Percentiles rank a stretch among this genome's conserved stretches.
phyloP scores from a whole-genome alignment of 2,888 invertebrate species.

The Agrochola litura region DNA sequence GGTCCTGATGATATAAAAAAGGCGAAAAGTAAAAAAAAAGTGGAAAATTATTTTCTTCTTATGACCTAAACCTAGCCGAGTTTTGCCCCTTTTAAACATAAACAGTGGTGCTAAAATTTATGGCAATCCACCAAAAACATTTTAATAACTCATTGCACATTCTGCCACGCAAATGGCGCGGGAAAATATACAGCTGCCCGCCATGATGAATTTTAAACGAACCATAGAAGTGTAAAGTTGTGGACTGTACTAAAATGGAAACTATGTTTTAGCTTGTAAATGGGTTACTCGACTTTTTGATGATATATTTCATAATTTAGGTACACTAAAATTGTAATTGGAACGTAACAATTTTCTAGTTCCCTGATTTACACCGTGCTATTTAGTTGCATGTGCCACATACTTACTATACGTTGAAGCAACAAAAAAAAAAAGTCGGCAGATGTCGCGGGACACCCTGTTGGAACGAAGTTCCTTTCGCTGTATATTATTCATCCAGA shows the following conservation, averaged over 20 bases:
- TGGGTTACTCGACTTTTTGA: not conserved
- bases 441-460: too few relatives aligned
- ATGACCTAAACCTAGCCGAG: not conserved
- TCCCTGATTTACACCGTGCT: not conserved
- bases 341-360: not conserved
- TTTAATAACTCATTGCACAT: conserved; percentile 35
- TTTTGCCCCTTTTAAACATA: not conserved
- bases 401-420: too few relatives aligned
- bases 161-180: conserved; percentile 33
- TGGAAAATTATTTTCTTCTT: not conserved
- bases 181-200: conserved; percentile 28
- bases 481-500: too few relatives aligned
- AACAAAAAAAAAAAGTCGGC: too few relatives aligned
- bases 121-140: conserved; percentile 20
- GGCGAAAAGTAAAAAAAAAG: not conserved
- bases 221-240: conserved; percentile 26
- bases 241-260: conserved; percentile 25
- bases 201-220: conserved; percentile 49
- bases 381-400: too few relatives aligned
- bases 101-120: conserved; percentile 8
- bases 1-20: not conserved
- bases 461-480: too few relatives aligned
- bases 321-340: not conserved
- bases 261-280: conserved; percentile 25
- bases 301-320: not conserved